Evolutionary conservation across 1,140 invertebrate genomes (phyloP), one percentile per base, ranked within the genome.

Genomic region (Batillaria attramentaria): DNA sequence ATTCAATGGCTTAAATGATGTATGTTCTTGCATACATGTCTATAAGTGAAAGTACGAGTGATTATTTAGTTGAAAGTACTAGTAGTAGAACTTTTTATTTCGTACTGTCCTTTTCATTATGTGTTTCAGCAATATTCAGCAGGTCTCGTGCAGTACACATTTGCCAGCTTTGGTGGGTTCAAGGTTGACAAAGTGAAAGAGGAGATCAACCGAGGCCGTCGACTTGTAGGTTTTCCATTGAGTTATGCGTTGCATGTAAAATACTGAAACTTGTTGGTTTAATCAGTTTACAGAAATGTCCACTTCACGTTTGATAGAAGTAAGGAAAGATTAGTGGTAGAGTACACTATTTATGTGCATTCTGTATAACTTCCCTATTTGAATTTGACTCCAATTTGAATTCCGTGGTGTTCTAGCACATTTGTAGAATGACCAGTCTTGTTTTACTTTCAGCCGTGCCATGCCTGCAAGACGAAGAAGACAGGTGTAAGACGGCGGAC

Each of bases 71-170:
- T n/a, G n/a, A n/a, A n/a, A n/a, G n/a, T n/a, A n/a, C 3, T n/a
- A 54, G n/a, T 54, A 3, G 50, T n/a, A 20, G 50, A 54, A 54
- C n/a, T 54, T 54, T 54, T n/a, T n/a, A n/a, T n/a, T n/a, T n/a
- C n/a, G n/a, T n/a, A n/a, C n/a, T n/a, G n/a, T 62, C 20, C 33
- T 60, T 72, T 65, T 13, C 73, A 3, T 70, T 54, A 73, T 24
- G 77, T 75, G 73, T 83, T 78, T 24, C 46, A 86, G 85, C 85
- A 86, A 86, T 86, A 86, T 74, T 84, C 82, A 35, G 80, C 85
- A 43, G 39, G 39, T 16, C 78, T 86, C 10, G 41, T 69, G 3
- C 85, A 86, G 65, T 85, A 84, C 60, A 84, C 82, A 62, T 80
- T 79, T 80, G 74, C 78, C 24, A n/a, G 60, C 60, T 86, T 86